These are phyloP conservation scores for Heliconius congener DNA, from an alignment of 1,140 invertebrate species.

Conservation along the genomic window DNA sequence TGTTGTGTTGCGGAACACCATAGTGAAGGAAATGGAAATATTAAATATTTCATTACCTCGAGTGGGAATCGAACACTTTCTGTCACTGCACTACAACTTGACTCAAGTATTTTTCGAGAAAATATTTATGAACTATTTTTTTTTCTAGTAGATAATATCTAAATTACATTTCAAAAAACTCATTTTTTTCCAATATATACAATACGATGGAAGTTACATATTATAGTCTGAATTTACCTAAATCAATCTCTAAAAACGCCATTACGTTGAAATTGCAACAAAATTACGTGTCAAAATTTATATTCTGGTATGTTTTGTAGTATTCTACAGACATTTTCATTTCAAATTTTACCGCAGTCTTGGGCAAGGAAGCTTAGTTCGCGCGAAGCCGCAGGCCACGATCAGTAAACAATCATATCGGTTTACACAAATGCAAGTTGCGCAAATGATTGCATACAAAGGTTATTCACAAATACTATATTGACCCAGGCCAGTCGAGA, in stretches of 20 bases:
- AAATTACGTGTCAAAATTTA: constrained; percentile 3
- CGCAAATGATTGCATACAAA: constrained; percentile 15
- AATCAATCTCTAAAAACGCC: neutral
- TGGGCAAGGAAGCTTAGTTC: constrained; percentile 9
- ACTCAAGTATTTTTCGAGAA: too few relatives aligned
- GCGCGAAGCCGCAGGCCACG: constrained; percentile 2
- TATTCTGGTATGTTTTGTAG: neutral
- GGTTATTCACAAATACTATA: neutral
- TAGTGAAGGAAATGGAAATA: too few relatives aligned
- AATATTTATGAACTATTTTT: too few relatives aligned
- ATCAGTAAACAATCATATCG: constrained; percentile 20
- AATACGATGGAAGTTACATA: neutral
- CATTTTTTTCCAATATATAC: too few relatives aligned
- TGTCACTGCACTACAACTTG: too few relatives aligned
- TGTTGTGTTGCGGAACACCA: too few relatives aligned
- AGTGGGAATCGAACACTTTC: too few relatives aligned
- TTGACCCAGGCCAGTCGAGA: neutral
- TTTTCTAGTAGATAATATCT: too few relatives aligned
- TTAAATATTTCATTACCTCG: too few relatives aligned
- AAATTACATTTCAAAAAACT: too few relatives aligned
- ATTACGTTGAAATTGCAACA: neutral
- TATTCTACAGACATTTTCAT: neutral
- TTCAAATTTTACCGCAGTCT: neutral
- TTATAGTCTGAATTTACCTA: neutral
- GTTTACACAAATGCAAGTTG: neutral